Percentiles rank a stretch among this genome's conserved stretches.
Conservation (phyloP, 2,113 vertebrate genomes). For the Chiloscyllium plagiosum region DNA sequence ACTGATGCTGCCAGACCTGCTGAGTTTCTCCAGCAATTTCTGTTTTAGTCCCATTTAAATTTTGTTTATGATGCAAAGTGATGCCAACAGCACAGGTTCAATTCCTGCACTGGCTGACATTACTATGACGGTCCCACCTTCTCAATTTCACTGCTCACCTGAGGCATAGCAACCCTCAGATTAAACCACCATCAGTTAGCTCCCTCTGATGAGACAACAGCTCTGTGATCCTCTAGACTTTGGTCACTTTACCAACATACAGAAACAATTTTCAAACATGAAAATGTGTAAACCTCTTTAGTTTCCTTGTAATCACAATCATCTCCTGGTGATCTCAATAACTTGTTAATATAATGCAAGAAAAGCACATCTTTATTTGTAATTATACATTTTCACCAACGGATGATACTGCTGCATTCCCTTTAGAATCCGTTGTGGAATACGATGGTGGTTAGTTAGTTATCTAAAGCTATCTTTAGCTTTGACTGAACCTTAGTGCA, state of each 20-base stretch:
- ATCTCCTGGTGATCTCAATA: not conserved
- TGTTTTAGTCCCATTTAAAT: too few relatives aligned
- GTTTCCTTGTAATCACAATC: not conserved
- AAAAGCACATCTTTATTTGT: not conserved
- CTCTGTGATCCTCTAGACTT: too few relatives aligned
- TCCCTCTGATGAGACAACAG: too few relatives aligned
- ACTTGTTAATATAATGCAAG: not conserved
- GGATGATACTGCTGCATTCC: not conserved
- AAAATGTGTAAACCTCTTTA: not conserved
- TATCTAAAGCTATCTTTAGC: not conserved
- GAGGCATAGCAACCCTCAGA: too few relatives aligned
- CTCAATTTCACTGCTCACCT: too few relatives aligned
- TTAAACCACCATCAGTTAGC: too few relatives aligned
- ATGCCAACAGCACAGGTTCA: too few relatives aligned
- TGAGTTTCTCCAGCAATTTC: too few relatives aligned
- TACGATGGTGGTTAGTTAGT: not conserved
- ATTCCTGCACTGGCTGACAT: too few relatives aligned
- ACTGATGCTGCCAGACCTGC: too few relatives aligned
- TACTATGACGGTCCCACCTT: too few relatives aligned
- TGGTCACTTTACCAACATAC: not conserved
- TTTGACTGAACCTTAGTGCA: not conserved
- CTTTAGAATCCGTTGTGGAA: not conserved
- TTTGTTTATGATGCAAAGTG: too few relatives aligned
- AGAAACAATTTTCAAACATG: not conserved
- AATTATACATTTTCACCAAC: not conserved